Base-by-base conservation (phyloP, 2,888 invertebrate species). In the Hydropsyche betteni region DNA sequence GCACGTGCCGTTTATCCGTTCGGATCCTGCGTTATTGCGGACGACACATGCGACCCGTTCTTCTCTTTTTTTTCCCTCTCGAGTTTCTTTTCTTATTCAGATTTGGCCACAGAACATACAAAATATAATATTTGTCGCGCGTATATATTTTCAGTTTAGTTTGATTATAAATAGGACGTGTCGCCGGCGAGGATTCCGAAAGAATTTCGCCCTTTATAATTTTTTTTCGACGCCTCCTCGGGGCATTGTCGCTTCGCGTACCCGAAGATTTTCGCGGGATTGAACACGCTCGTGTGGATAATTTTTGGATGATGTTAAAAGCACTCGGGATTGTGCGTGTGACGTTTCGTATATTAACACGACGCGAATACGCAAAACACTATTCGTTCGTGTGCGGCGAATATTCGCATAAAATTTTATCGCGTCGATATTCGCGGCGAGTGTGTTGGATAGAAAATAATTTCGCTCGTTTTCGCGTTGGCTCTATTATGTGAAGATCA, bases 1-100 rank as follows among this genome's bases (percentile, higher is more conserved):
- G 36, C 64, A 64, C 64, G 64, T 64, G 64, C 64, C 64, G n/a
- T 64, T 64, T 64, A 33, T 34, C 64, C 64, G 64, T 64, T 5
- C 64, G 10, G 64, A 34, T 12, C 24, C 34, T 8, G 36, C 36
- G 36, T 64, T 64, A 64, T 64, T 64, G 64, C 64, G n/a, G 36
- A 64, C 7, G 64, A 36, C 64, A 64, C 36, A 64, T 64, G 64
- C 34, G 64, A n/a, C 64, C 61, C 61, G 10, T 61, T 61, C 34
- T 33, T 33, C 61, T 16, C 2, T 24, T 33, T 33, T 10, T 64
- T 61, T 64, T 64, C 36, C 64, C 24, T 8, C 16, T 16, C 8
- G 8, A 24, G 16, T 16, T 58, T 58, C 14, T 24, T 58, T 58
- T 58, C 24, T 58, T 58, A 24, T 58, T 24, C 16, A 58, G 58